These are phyloP conservation scores for Cotesia chilonis DNA, from an alignment of 1,140 invertebrate species.

Conservation along the genomic window DNA sequence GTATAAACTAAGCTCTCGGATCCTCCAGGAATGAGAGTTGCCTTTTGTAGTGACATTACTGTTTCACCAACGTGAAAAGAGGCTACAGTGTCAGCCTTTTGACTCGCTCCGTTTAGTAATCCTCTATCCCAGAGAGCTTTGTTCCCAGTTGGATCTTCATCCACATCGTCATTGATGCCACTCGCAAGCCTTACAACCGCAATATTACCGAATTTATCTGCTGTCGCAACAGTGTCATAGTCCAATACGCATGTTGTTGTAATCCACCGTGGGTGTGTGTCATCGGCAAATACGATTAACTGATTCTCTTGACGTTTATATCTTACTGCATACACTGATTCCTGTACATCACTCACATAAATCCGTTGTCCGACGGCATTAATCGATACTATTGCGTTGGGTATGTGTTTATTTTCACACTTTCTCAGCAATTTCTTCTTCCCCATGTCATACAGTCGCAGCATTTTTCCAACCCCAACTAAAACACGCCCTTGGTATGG, in stretches of 20 bases:
- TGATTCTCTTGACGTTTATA: constrained; percentile 98
- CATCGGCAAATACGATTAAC: constrained; percentile 97
- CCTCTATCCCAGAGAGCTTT: constrained; percentile 99
- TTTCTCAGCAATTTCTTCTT: constrained; percentile 96
- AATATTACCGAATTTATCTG: constrained; percentile 99
- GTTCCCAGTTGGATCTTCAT: constrained; percentile 98
- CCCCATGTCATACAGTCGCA: constrained; percentile 96
- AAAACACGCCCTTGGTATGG: constrained; percentile 91
- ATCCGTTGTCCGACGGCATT: constrained; percentile 93
- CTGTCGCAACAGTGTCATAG: constrained; percentile 95
- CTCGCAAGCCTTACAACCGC: constrained; percentile 88
- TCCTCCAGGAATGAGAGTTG: constrained; percentile 95
- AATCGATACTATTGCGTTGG: constrained; percentile 93
- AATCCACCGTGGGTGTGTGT: constrained; percentile 96
- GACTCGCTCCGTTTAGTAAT: constrained; percentile 94
- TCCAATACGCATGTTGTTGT: constrained; percentile 93
- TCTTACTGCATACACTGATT: constrained; percentile 95
- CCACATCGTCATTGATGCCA: constrained; percentile 95
- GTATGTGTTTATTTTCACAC: constrained; percentile 99
- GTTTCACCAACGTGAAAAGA: constrained; percentile 98
- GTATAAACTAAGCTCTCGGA: constrained; percentile 96
- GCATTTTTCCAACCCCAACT: constrained; percentile 90
- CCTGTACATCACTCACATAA: constrained; percentile 95
- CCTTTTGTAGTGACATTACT: constrained; percentile 89
- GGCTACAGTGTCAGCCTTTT: constrained; percentile 92